Base-by-base conservation (phyloP, 2,113 vertebrate genomes). In the Callorhinus ursinus region DNA sequence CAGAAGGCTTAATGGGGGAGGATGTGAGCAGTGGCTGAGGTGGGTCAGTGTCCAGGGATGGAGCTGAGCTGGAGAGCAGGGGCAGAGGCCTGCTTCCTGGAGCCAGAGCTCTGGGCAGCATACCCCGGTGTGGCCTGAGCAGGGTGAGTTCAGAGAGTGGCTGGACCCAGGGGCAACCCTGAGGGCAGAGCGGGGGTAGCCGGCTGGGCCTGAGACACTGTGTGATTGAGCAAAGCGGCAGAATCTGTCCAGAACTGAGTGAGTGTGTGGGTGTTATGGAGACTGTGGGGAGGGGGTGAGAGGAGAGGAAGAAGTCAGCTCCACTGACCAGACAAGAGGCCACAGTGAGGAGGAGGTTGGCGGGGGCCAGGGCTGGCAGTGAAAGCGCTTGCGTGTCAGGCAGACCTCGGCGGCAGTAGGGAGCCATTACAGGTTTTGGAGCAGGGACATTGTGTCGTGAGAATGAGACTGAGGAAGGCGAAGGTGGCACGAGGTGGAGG, bases 141-240 rank as follows among this genome's bases (percentile, higher is more conserved):
- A 63, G 88, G 59, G 63, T 36, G 71, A 93, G 77, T 92, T 88
- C 16, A 26, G 85, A 87, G 93, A 71, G 65, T 9, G 36, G 88
- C 88, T 85, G 14, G 81, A 72, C 88, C 77, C 39, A 67, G 96
- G 87, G 85, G 57, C 92, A 89, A 93, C 49, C 95, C 94, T 9
- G 51, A 96, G 96, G 97, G 94, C 95, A 98, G 55, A 96, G 77
- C 13, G 2, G 84, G 81, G 95, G 85, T 92, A 97, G 90, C 89
- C 14, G 77, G 33, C 86, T 51, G 80, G 72, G 92, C 88, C 77
- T 21, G 92, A 98, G 92, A 96, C 95, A 93, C 84, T 88, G 85
- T 76, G 76, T 97, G 95, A 96, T 61, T 92, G 92, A 95, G 84
- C 92, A 89, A 57, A 95, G 80, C 86, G 79, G 90, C 79, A 97